Base-by-base conservation (phyloP, 1,140 invertebrate species). In the Scaptomyza graminum region DNA sequence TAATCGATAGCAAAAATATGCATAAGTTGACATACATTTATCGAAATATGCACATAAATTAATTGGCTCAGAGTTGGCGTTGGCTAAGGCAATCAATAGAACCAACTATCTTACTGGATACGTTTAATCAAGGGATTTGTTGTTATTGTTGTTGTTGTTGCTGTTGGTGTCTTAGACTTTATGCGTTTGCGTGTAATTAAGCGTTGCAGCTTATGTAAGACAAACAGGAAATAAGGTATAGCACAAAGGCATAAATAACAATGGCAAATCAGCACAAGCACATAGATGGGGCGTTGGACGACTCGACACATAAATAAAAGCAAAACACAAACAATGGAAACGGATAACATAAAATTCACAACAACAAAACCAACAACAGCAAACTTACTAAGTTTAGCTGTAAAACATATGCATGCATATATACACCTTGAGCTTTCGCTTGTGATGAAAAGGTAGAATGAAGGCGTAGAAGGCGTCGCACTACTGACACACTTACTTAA, bases 321-420 rank as follows among this genome's bases (percentile, higher is more conserved):
- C 78, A 69, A 34, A 34, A 63, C 54, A 51, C 82, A 85, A 87
- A 85, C 82, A 85, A 88, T 87, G 82, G 68, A 87, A 88, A 64
- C 82, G 82, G 82, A 85, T 88, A 85, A 88, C 79, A 85, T 82
- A 87, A 87, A 87, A 85, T 87, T 87, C 88, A 88, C 82, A 85
- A 82, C 81, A 85, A 85, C 77, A 81, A 55, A 39, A 34, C 56
- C 46, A 71, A 70, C 77, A 81, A 55, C 46, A 34, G 56, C 46
- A 68, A 70, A 70, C 62, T 55, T 81, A 71, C 77, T 77, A 66
- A 80, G 74, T 56, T 56, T n/a, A 71, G 74, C 74, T 50, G 25
- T 77, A 62, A 71, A 59, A 51, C 51, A 65, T 18, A 6, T 31
- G 18, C 18, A 63, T 25, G 47, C 18, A 50, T 62, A 57, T 39